phyloP scores from a whole-genome alignment of 2,888 invertebrate species.

The Resseliella maxima region DNA sequence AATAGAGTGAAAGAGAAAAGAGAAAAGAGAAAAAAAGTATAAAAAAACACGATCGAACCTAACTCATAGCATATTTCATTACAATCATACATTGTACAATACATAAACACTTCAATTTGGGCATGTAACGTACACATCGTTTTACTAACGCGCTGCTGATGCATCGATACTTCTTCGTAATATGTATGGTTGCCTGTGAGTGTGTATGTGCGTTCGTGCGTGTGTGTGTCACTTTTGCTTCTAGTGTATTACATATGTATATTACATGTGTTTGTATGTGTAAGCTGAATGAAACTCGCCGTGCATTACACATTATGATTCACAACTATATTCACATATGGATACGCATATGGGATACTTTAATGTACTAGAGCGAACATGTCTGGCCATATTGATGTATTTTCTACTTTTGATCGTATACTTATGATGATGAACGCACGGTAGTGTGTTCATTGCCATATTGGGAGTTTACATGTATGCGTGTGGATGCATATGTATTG shows the following conservation, averaged over 20 bases:
- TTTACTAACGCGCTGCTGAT: background rate
- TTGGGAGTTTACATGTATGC: background rate
- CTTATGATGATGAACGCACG: background rate
- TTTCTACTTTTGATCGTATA: background rate
- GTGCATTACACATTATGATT: background rate
- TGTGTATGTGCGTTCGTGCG: background rate
- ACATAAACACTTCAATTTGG: background rate
- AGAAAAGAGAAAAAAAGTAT: background rate
- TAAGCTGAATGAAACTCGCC: background rate
- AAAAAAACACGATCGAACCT: background rate
- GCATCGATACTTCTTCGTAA: too few species aligned
- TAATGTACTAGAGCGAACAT: background rate
- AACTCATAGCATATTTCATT: constrained; percentile 9
- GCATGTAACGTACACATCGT: background rate
- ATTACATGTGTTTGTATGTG: background rate
- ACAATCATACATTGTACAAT: background rate
- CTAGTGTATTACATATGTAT: background rate
- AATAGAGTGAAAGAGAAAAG: too few species aligned
- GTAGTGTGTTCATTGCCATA: background rate
- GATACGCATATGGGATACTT: constrained; percentile 17
- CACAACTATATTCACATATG: background rate
- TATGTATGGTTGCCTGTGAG: background rate
- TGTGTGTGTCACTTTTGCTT: background rate
- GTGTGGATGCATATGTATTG: background rate
- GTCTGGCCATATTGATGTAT: constrained; percentile 28